Base-by-base conservation (phyloP, 2,113 vertebrate species). In the Cryptomyrus ogoouensis region DNA sequence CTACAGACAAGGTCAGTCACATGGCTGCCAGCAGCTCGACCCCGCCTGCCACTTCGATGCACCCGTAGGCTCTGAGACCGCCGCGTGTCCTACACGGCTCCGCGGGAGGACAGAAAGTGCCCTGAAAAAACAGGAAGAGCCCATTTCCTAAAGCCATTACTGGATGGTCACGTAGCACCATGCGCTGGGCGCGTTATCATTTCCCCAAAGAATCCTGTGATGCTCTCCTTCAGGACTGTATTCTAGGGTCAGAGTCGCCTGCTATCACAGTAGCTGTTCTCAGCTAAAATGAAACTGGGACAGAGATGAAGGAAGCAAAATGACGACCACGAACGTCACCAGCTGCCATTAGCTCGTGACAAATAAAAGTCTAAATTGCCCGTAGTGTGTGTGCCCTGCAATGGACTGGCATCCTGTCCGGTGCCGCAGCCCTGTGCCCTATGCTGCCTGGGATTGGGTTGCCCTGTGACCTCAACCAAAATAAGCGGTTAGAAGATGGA, bases 1-100 rank as follows among this genome's bases (percentile, higher is more conserved):
- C 93, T 97, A 97, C 94, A 95, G 96, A 92, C 97, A 97, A 96
- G 97, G 90, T 89, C 44, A 84, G 83, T 84, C 83, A 84, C 44
- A n/a, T 24, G 42, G 39, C 83, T 46, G 19, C 83, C 83, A 47
- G 3, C 77, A 83, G 35, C 42, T 83, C 8, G 1, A 83, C 39
- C 5, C 27, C 7, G 70, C 70, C 31, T 17, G 5, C 35, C 27
- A 80, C 35, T n/a, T 47, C 13, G 44, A 35, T 13, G 44, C 21
- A 8, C 83, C 83, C 44, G 13, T 47, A 44, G 24, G 44, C 10
- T n/a, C 39, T n/a, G 44, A 44, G 42, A 39, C 5, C 12, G 15
- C 31, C 31, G 17, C 17, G 2, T 31, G 74, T 80, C 31, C 74
- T 19, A 19, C 74, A 39, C 31, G 19, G 74, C 74, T 35, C 13